phyloP scores from a whole-genome alignment of 1,140 invertebrate genomes.

The Potamilus streckersoni region DNA sequence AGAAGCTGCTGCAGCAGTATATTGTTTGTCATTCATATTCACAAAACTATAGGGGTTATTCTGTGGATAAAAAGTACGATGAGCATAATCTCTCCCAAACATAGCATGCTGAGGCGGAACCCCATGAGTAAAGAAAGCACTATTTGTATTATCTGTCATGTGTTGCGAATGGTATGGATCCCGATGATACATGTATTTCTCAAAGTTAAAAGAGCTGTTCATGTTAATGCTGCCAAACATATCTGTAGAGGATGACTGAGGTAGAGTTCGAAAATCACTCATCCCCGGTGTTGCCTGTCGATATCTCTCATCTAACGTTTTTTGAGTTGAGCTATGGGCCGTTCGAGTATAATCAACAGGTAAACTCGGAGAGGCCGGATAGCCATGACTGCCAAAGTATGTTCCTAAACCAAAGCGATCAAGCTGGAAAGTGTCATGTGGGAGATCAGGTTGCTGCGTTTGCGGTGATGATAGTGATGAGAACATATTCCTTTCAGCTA shows the following conservation, averaged over 20 bases:
- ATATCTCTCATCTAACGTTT: conserved; percentile 62
- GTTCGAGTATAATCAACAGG: conserved; percentile 54
- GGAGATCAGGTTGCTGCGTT: conserved; percentile 51
- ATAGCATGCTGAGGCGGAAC: conserved; percentile 57
- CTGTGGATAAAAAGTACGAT: conserved; percentile 55
- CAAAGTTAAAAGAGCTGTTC: conserved; percentile 59
- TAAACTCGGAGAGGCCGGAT: conserved; percentile 46
- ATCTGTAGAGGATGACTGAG: conserved; percentile 53
- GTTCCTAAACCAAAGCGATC: conserved; percentile 59
- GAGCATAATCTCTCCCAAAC: conserved; percentile 59
- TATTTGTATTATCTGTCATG: conserved; percentile 56
- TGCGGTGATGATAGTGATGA: conserved; percentile 50
- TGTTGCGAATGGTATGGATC: conserved; percentile 60
- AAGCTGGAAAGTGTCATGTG: conserved; percentile 54
- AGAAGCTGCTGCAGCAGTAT: conserved; percentile 45
- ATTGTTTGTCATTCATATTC: conserved; percentile 52
- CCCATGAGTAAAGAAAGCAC: conserved; percentile 56
- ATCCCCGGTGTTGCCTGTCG: conserved; percentile 54
- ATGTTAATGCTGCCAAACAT: conserved; percentile 58
- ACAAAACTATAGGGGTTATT: conserved; percentile 59
- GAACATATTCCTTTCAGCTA: conserved; percentile 59
- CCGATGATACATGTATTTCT: conserved; percentile 57
- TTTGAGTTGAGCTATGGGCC: conserved; percentile 47
- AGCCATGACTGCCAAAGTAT: conserved; percentile 58
- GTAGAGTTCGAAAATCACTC: conserved; percentile 56